Base-by-base conservation (phyloP, 30 jellyfish, hydroid and myxozoan species). In the Hydractinia symbiolongicarpus region DNA sequence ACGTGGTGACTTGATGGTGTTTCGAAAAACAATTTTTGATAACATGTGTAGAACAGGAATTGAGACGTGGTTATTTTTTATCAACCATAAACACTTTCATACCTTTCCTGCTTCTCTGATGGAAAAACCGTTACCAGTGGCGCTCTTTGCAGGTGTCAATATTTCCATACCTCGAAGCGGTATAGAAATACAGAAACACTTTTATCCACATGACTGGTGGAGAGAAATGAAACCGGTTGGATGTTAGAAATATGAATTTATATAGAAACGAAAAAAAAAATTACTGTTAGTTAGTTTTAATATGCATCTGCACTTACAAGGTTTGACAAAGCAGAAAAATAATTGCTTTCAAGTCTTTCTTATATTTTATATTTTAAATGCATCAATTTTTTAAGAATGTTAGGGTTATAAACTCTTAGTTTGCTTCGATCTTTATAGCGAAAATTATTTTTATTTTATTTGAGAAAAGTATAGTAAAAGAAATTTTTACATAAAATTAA, bases 131-230 rank as follows among this genome's bases (percentile, higher is more conserved):
- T 69, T 83, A 20, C 87, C 94, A 49, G 56, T 64, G 54, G 55
- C 80, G 73, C 61, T 61, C 69, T 88, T 88, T 79, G 78, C 88
- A 53, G 94, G 90, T 15, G 85, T 83, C 64, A 57, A 56, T 50
- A 78, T 88, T 79, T 68, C 96, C 8, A 84, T 84, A 7, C 96
- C 96, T 7, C 67, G 83, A 56, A 80, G 52, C 5, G 96, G 96
- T 13, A 83, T 78, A 53, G 89, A 79, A 15, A 86, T 88, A 13
- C 94, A 78, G 83, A 87, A 88, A 74, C 86, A 83, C 52, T 83
- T 88, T 69, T 88, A 88, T 74, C 94, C 95, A 50, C 81, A 76
- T 20, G 86, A 88, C 76, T 88, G 96, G 96, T 79, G 85, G 73
- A 53, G 55, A 5, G 96, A 88, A 61, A 74, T 50, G 16, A 84